Base-by-base conservation (phyloP, 2,113 vertebrate genomes). In the Calyptommatus sinebrachiatus region DNA sequence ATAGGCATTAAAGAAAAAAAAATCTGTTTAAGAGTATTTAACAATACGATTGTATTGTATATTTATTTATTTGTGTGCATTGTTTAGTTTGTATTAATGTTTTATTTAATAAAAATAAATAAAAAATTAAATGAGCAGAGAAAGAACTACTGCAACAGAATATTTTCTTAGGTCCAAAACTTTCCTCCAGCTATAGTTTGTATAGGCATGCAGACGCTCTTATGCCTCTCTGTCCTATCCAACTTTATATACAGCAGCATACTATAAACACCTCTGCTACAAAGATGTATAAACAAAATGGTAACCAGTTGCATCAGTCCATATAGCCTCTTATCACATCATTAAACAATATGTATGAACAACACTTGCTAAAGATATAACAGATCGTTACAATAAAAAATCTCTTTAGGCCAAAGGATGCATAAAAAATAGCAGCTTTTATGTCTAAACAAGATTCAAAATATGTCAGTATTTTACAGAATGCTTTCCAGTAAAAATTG, bases 351-450 rank as follows among this genome's bases (percentile, higher is more conserved):
- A 22, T 74, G 24, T 11, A 45, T 28, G 1, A 84, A 12, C 9
- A 80, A 80, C 11, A 57, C 28, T 57, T 16, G 82, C 50, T 74
- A 72, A 61, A 71, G 45, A 82, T 31, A 73, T 81, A 53, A 70
- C n/a, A 46, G 71, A 22, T 22, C 2, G 87, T 74, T 31, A 50
- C 71, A 26, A 85, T 77, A 81, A 86, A 45, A 60, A 63, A 76
- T 7, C 74, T 45, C 31, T 35, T 73, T 28, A 8, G 24, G 9
- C 79, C 62, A 4, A 84, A 45, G 35, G 82, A 84, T 72, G 79
- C 0, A 63, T 45, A 79, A 31, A 18, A 62, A 50, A 14, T 28
- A 26, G 77, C 8, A 80, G 29, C 3, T 67, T 12, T 5, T 12
- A 3, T 78, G 28, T 61, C 82, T 72, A 63, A 18, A 20, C 69